These are phyloP conservation scores for Neoniphon sammara DNA, from an alignment of 2,797 vertebrate genomes.

Conservation along the genomic window DNA sequence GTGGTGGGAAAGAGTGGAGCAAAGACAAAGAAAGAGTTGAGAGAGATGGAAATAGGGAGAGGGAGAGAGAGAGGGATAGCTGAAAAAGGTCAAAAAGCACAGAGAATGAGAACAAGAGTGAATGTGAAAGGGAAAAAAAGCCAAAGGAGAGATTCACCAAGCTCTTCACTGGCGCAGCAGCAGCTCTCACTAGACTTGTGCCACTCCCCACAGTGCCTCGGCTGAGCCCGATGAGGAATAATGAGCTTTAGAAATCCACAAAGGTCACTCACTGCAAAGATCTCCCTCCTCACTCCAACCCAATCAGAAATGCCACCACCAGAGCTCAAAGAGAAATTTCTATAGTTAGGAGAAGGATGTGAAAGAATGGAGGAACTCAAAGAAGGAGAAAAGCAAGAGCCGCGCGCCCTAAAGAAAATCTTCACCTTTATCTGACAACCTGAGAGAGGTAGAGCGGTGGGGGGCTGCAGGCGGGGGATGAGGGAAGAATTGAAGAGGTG, in stretches of 20 bases:
- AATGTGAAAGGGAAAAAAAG: conserved; percentile 3
- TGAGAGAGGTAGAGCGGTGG: conserved; percentile 59
- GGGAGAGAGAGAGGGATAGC: conserved; percentile 34
- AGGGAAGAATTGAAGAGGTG: conserved; percentile 41
- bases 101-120: conserved; percentile 45
- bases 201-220: conserved; percentile 65
- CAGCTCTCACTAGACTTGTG: conserved; percentile 63
- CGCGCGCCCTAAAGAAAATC: conserved; percentile 66
- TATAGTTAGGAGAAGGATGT: conserved; percentile 56
- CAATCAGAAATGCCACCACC: conserved; percentile 75
- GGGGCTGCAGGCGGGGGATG: conserved; percentile 51
- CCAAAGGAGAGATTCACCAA: conserved; percentile 49
- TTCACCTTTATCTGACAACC: conserved; percentile 77
- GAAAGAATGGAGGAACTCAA: conserved; percentile 8
- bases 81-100: conserved; percentile 51
- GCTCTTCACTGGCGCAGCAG: conserved; percentile 60
- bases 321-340: conserved; percentile 64
- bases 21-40: conserved; percentile 26
- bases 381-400: conserved; percentile 60
- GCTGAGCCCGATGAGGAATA: conserved; percentile 78
- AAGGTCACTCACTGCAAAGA: conserved; percentile 81
- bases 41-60: conserved; percentile 29
- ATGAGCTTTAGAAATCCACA: conserved; percentile 83
- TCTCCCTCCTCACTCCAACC: conserved; percentile 53
- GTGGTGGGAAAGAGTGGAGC: background rate